Percentiles rank a stretch among this genome's conserved stretches.
Conservation (phyloP, 2,888 invertebrate genomes). For the Erpobdella octoculata region DNA sequence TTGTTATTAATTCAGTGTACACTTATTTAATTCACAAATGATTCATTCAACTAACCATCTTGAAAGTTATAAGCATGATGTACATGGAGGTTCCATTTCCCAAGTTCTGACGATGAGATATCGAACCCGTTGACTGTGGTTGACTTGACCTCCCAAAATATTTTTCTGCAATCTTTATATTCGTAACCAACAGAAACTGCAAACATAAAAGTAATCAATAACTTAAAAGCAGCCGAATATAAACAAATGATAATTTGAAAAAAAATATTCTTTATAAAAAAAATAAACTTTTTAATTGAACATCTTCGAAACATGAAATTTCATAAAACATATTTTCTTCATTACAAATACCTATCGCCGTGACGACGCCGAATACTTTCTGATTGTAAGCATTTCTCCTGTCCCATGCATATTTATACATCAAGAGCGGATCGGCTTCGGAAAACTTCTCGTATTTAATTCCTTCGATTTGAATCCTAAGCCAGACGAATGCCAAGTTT, state of each 20-base stretch:
- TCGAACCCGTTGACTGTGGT: slow-evolving; percentile 89
- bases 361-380: slow-evolving; percentile 92
- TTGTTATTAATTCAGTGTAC: background rate
- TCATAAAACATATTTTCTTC: too few relatives aligned
- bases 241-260: too few relatives aligned
- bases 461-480: slow-evolving; percentile 66
- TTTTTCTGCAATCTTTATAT: slow-evolving; percentile 72
- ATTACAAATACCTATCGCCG: slow-evolving; percentile 84
- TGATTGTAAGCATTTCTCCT: slow-evolving; percentile 93
- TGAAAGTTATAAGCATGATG: slow-evolving; percentile 98
- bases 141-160: slow-evolving; percentile 93
- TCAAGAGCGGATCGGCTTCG: slow-evolving; percentile 88
- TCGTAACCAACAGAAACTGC: slow-evolving; percentile 76
- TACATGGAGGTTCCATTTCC: slow-evolving; percentile 64
- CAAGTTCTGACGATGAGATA: slow-evolving; percentile 74
- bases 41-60: slow-evolving; percentile 67
- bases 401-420: slow-evolving; percentile 95
- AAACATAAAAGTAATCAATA: too few relatives aligned
- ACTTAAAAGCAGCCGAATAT: too few relatives aligned
- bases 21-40: too few relatives aligned
- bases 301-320: too few relatives aligned
- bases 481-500: slow-evolving; percentile 60
- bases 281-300: too few relatives aligned
- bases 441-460: slow-evolving; percentile 82
- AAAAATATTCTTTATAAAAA: too few relatives aligned